Evolutionary conservation across 2,113 vertebrate species (phyloP), one percentile per base, ranked within the genome.

Genomic region (Protomyctophum bolini): DNA sequence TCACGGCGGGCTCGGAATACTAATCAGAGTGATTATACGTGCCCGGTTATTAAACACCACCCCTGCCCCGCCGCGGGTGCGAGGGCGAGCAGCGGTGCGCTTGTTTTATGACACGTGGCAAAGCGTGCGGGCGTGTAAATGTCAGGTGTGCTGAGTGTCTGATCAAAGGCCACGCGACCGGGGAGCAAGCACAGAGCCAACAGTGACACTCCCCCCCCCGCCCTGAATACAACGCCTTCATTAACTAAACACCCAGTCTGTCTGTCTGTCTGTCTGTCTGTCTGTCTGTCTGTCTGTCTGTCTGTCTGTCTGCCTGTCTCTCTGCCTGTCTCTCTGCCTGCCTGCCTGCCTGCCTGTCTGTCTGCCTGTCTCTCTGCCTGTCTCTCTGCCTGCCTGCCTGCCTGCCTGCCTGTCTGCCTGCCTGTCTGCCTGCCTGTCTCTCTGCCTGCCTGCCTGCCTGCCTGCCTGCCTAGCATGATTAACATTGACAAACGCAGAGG

Each of bases 1-100:
- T 95, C 91, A 92, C 91, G 91, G 90, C 82, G 92, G 93, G 94
- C 91, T 86, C 92, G 92, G 95, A 96, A 98, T 99, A 95, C 95
- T 97, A 99, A 99, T 99, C 96, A 95, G 90, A 91, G 95, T 96
- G 95, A 98, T 97, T 96, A 97, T 97, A 95, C 93, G 92, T 89
- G 89, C 76, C 90, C 95, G 93, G 95, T 98, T 98, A 98, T 98
- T 98, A 98, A 97, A 98, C 96, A 97, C 97, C 96, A 96, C 96
- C 92, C 83, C 85, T 95, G 95, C 94, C 96, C 96, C 92, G 94
- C 90, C 91, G 92, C 93, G 21, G 21, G 93, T 95, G 93, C 89
- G 94, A 95, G 94, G 94, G 94, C 92, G 21, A 94, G 93, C 90
- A 90, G 92, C 83, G 89, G 93, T 84, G 87, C 66, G 93, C 94